These are phyloP conservation scores for Rhopalosiphum padi DNA, from an alignment of 1,140 invertebrate species.

Conservation along the genomic window DNA sequence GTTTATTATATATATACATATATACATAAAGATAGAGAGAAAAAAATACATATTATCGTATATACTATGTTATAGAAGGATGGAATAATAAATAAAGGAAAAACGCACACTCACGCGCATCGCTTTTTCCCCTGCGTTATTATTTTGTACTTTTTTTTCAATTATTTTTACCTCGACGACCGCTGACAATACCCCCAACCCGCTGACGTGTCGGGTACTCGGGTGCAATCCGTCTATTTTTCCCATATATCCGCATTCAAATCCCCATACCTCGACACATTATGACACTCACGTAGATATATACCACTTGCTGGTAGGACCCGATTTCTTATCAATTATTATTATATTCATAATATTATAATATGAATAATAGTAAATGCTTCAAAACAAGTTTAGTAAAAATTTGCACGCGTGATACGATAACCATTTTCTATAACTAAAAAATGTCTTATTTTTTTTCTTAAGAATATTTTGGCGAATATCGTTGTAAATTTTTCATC, in stretches of 20 bases:
- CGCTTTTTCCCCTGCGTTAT: neutral
- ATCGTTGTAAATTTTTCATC: neutral
- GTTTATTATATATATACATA: neutral
- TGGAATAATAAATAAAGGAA: neutral
- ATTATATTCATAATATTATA: neutral
- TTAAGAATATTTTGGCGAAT: neutral
- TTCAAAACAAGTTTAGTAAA: neutral
- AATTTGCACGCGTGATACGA: neutral
- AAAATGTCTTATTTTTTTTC: neutral
- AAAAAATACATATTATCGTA: neutral
- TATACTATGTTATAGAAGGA: neutral
- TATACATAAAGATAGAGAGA: neutral
- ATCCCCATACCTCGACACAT: neutral
- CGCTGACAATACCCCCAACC: neutral
- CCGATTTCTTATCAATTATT: neutral
- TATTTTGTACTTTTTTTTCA: slow-evolving; percentile 35
- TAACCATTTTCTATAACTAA: neutral
- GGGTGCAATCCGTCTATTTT: neutral
- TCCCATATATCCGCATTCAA: neutral
- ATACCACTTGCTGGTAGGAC: neutral
- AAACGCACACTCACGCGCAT: slow-evolving; percentile 9
- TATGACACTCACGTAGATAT: neutral
- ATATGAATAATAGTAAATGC: neutral
- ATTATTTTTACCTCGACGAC: slow-evolving; percentile 26
- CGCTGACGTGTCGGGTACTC: neutral